phyloP scores from a whole-genome alignment of 2,113 vertebrate genomes.

The Oncorhynchus mykiss region DNA sequence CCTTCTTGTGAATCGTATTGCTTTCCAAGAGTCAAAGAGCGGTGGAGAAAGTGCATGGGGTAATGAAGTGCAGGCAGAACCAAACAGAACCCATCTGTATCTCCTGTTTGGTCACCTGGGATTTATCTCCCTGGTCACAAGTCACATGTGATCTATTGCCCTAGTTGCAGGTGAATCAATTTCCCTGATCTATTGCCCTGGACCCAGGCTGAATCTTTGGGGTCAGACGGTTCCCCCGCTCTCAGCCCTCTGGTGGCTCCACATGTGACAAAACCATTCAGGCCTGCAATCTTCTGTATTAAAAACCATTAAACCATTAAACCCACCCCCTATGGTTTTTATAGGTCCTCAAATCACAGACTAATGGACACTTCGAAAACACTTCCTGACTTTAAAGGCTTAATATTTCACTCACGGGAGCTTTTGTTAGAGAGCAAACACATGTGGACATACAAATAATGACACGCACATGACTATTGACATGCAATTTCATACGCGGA shows the following conservation, averaged over 20 bases:
- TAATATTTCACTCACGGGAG: neutral
- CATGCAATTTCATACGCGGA: neutral
- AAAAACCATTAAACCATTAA: conserved; percentile 21
- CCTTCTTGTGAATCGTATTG: too few species aligned
- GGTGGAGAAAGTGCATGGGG: too few species aligned
- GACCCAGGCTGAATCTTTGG: neutral
- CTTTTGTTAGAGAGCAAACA: neutral
- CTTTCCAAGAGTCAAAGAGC: too few species aligned
- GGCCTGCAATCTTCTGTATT: conserved; percentile 9
- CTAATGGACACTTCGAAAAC: conserved; percentile 26
- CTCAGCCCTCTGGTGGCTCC: conserved; percentile 2
- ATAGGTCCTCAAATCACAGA: conserved; percentile 21
- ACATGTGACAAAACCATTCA: conserved; percentile 31
- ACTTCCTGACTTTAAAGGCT: conserved; percentile 26
- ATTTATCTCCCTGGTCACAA: neutral
- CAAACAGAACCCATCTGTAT: too few species aligned
- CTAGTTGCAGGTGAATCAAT: neutral
- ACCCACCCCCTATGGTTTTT: conserved; percentile 22
- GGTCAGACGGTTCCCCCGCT: neutral
- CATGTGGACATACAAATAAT: neutral
- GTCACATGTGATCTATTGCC: conserved; percentile 5
- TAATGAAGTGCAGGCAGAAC: too few species aligned
- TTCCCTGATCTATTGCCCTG: too few species aligned
- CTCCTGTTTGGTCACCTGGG: conserved; percentile 3
- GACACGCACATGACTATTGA: conserved; percentile 3